Percentiles rank a stretch among this genome's conserved stretches.
Evolutionary conservation across 1,140 invertebrate species (phyloP).

Genomic region (Drosophila paulistorum): DNA sequence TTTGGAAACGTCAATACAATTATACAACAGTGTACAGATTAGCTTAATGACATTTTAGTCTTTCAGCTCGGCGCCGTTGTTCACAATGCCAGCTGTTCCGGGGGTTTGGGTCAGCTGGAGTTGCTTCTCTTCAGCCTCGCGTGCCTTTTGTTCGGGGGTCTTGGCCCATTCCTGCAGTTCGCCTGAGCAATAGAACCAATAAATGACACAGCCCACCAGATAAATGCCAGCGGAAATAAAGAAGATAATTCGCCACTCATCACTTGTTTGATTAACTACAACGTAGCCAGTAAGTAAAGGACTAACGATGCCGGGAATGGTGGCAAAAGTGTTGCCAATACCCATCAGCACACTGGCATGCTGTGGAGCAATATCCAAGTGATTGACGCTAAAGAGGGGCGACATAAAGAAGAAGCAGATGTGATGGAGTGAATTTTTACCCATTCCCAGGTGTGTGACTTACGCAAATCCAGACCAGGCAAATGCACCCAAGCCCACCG

Average conservation of each 20-base stretch:
- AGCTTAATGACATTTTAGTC: conserved; percentile 35
- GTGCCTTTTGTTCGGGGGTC: conserved; percentile 66
- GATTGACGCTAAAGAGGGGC: conserved; percentile 88
- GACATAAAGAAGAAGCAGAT: not conserved
- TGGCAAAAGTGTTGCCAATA: conserved; percentile 93
- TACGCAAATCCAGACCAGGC: conserved; percentile 94
- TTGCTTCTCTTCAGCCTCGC: conserved; percentile 66
- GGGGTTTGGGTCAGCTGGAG: conserved; percentile 56
- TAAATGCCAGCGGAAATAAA: conserved; percentile 92
- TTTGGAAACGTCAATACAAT: too few relatives aligned
- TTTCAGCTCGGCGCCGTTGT: conserved; percentile 67
- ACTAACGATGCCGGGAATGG: conserved; percentile 93
- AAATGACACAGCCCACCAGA: conserved; percentile 90
- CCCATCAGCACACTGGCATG: conserved; percentile 93
- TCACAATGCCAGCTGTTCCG: conserved; percentile 47
- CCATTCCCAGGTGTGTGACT: conserved; percentile 36
- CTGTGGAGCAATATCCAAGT: conserved; percentile 93
- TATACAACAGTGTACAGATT: too few relatives aligned
- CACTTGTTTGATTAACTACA: conserved; percentile 88
- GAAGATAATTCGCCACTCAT: conserved; percentile 93
- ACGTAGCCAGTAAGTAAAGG: conserved; percentile 91
- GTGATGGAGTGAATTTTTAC: not conserved
- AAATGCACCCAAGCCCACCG: conserved; percentile 94
- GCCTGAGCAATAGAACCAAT: conserved; percentile 91
- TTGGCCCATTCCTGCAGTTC: conserved; percentile 91